Evolutionary conservation across 2,888 invertebrate genomes (phyloP).

Genomic region (Metalampra italica): DNA sequence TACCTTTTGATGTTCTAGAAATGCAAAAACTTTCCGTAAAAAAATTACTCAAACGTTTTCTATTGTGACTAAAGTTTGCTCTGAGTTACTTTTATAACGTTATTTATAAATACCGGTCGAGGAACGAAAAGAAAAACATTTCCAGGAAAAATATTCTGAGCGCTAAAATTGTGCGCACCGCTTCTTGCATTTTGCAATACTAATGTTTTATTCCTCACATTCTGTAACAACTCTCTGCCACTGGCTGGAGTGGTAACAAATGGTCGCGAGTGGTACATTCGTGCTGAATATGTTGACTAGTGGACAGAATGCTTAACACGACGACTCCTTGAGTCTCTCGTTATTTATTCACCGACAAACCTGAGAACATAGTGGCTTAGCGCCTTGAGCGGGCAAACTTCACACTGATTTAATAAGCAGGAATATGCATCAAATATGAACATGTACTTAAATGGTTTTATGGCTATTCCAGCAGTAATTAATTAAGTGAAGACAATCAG

Average conservation of each 20-base stretch:
- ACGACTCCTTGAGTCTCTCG: constrained; percentile 24
- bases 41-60: too few species aligned
- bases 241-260: constrained; percentile 1
- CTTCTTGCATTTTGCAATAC: not conserved
- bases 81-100: too few species aligned
- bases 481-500: not conserved
- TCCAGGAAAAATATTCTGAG: too few species aligned
- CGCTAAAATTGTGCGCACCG: too few species aligned
- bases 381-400: constrained; percentile 38
- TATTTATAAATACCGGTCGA: too few species aligned
- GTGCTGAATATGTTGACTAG: constrained; percentile 13
- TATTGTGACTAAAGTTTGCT: too few species aligned
- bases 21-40: too few species aligned
- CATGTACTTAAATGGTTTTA: constrained; percentile 10
- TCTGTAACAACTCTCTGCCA: not conserved
- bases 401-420: constrained; percentile 42
- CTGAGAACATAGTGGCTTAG: constrained; percentile 38
- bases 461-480: not conserved
- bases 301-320: constrained; percentile 24
- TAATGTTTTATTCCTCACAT: not conserved
- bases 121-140: too few species aligned
- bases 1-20: too few species aligned
- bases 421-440: constrained; percentile 13
- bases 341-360: constrained; percentile 55
- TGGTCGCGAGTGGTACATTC: not conserved